These are phyloP conservation scores for Chaetophractus vellerosus DNA, from an alignment of 2,797 vertebrate species.

Conservation along the genomic window DNA sequence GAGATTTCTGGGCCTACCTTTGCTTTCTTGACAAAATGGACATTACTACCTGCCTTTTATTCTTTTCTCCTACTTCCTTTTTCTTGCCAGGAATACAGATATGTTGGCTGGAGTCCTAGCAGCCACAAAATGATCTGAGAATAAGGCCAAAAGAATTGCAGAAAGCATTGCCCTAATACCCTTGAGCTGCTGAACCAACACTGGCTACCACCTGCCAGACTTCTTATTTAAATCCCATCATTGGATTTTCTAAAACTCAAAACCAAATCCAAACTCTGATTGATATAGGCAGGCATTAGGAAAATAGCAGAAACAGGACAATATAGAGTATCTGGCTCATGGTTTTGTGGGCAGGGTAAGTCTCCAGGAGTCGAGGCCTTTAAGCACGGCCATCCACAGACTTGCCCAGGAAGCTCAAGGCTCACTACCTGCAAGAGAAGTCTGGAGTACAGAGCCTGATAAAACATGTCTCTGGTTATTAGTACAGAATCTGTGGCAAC, in stretches of 20 bases:
- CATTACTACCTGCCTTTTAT: not conserved
- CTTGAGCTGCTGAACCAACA: not conserved
- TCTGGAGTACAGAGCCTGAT: not conserved
- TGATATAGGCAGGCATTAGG: not conserved
- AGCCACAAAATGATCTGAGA: not conserved
- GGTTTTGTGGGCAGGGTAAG: not conserved
- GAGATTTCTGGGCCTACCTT: not conserved
- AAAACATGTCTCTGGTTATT: constrained; percentile 43
- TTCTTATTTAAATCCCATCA: not conserved
- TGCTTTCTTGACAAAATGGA: constrained; percentile 16
- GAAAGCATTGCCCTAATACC: not conserved
- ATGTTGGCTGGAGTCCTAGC: not conserved
- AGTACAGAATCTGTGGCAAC: constrained; percentile 27
- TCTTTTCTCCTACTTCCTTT: not conserved
- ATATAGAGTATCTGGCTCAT: not conserved
- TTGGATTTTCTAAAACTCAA: not conserved
- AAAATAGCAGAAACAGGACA: not conserved
- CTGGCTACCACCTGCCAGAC: not conserved
- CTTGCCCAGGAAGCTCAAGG: not conserved
- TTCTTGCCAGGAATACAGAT: not conserved
- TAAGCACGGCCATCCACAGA: not conserved
- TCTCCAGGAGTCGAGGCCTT: not conserved
- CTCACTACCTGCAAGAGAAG: constrained; percentile 37
- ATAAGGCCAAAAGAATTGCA: not conserved
- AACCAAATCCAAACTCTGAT: not conserved